These are phyloP conservation scores for Calephelis virginiensis DNA, from an alignment of 1,140 invertebrate species.

Conservation along the genomic window DNA sequence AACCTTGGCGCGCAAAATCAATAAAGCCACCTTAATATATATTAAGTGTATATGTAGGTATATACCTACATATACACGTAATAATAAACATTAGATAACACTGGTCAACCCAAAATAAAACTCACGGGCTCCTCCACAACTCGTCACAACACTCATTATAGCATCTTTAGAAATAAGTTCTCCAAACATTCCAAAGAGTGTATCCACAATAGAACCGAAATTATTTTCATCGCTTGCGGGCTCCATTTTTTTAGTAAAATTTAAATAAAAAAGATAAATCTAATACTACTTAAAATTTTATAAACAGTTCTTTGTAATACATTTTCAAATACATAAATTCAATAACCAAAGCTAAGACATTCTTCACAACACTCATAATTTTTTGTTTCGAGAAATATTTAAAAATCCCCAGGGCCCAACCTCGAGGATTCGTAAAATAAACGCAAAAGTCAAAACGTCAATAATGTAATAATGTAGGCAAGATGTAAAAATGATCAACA, in stretches of 20 bases:
- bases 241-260: conserved; percentile 27
- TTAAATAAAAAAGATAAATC: background rate
- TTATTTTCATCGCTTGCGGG: conserved; percentile 22
- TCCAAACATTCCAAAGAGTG: conserved; percentile 48
- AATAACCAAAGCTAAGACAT: background rate
- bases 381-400: background rate
- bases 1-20: conserved; percentile 14
- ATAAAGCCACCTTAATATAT: conserved; percentile 13
- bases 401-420: too few relatives aligned
- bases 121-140: conserved; percentile 60
- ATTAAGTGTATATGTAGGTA: background rate
- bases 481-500: too few relatives aligned
- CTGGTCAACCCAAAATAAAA: conserved; percentile 23
- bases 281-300: background rate
- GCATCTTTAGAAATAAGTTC: conserved; percentile 49
- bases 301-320: conserved; percentile 6
- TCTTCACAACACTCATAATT: conserved; percentile 1
- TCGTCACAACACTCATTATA: conserved; percentile 48
- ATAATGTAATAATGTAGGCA: too few relatives aligned
- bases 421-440: too few relatives aligned
- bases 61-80: too few relatives aligned
- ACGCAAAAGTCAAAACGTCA: too few relatives aligned
- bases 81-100: too few relatives aligned
- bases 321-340: background rate
- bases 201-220: conserved; percentile 46